phyloP scores from a whole-genome alignment of 2,113 vertebrate genomes.

The Takifugu flavidus region DNA sequence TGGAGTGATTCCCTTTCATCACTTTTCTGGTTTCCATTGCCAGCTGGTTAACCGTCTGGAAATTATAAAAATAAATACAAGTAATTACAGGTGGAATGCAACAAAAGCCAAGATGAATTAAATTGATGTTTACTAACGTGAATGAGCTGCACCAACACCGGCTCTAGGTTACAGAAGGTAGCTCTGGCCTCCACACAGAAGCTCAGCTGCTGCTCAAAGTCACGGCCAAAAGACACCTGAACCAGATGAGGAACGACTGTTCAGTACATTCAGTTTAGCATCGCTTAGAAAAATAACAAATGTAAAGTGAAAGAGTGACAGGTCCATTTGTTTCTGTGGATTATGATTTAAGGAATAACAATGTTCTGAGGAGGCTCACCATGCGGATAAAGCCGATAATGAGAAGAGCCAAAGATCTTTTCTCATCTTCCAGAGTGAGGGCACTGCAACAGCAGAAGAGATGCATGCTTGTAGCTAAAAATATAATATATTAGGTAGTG shows the following conservation, averaged over 20 bases:
- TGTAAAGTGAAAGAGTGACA: too few species aligned
- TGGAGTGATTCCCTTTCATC: constrained; percentile 93
- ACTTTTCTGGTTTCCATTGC: constrained; percentile 94
- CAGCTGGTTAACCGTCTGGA: constrained; percentile 89
- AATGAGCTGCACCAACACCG: constrained; percentile 90
- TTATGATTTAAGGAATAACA: background rate
- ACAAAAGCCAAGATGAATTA: background rate
- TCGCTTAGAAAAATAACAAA: too few species aligned
- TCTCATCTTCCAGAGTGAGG: constrained; percentile 94
- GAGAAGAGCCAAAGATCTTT: constrained; percentile 82
- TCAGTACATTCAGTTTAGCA: background rate
- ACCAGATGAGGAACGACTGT: background rate
- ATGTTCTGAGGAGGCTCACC: constrained; percentile 73
- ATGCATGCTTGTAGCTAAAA: background rate
- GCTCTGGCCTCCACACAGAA: constrained; percentile 96
- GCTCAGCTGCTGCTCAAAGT: constrained; percentile 97
- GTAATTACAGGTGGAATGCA: too few species aligned
- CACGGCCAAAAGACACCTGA: constrained; percentile 94
- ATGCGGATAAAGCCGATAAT: constrained; percentile 95
- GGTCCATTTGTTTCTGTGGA: background rate
- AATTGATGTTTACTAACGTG: constrained; percentile 79
- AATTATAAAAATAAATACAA: background rate
- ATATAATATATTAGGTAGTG: background rate
- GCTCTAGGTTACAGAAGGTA: constrained; percentile 94
- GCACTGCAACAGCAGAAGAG: constrained; percentile 74